A percentile compares a stretch with the other conserved stretches of the same genome.
phyloP scores from a whole-genome alignment of 2,888 invertebrate genomes.

The Hirtodrosophila trivittata region DNA sequence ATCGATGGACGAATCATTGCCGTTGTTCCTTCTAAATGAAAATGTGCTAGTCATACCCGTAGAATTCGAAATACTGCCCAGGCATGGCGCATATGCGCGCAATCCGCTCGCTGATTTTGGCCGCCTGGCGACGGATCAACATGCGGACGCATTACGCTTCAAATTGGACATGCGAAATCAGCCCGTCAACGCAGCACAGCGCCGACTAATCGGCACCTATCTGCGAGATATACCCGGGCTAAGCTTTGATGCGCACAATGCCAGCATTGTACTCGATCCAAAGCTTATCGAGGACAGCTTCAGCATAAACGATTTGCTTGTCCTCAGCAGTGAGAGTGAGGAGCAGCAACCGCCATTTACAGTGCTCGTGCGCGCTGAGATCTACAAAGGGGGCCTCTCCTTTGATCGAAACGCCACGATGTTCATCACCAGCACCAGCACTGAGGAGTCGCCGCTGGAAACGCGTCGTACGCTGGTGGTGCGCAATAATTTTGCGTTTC shows the following conservation, averaged over 20 bases:
- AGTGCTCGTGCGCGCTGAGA: conserved; percentile 80
- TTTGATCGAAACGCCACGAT: conserved; percentile 78
- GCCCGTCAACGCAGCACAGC: conserved; percentile 33
- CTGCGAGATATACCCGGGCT: conserved; percentile 65
- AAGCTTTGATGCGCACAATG: conserved; percentile 64
- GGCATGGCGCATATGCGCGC: conserved; percentile 91
- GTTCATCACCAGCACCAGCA: conserved; percentile 70
- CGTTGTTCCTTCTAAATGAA: conserved; percentile 58
- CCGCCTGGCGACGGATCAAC: conserved; percentile 86
- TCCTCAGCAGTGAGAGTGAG: conserved; percentile 51
- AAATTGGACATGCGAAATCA: conserved; percentile 82
- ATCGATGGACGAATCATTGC: conserved; percentile 25
- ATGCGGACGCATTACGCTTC: conserved; percentile 85
- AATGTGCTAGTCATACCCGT: conserved; percentile 89
- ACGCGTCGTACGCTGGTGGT: conserved; percentile 86
- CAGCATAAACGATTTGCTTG: conserved; percentile 72
- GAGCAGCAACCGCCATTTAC: conserved; percentile 61
- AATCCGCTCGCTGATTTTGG: conserved; percentile 92
- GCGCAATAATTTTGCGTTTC: conserved; percentile 89
- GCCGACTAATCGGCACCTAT: conserved; percentile 50
- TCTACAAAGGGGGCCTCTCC: conserved; percentile 80
- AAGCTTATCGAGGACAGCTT: conserved; percentile 65
- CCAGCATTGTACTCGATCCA: conserved; percentile 79
- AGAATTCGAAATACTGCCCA: conserved; percentile 90
- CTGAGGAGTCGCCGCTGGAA: conserved; percentile 61